Percentiles rank a stretch among this genome's conserved stretches.
Conservation (phyloP, 2,113 vertebrate genomes). For the Lucifuga dentata region DNA sequence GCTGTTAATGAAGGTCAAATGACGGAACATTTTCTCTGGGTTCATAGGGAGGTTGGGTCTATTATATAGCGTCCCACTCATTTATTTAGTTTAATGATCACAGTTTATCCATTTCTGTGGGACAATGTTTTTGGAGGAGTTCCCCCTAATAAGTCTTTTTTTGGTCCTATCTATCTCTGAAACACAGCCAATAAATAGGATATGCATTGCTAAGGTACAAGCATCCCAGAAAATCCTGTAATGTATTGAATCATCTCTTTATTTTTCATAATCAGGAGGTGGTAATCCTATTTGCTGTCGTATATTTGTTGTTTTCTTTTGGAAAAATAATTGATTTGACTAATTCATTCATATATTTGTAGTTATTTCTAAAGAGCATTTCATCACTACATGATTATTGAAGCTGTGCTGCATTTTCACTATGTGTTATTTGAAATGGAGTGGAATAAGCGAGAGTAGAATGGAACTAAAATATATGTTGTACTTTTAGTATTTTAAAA, state of each 20-base stretch:
- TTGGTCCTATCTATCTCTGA: constrained; percentile 30
- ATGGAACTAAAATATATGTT: no score
- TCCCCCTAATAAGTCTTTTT: constrained; percentile 69
- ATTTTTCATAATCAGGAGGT: constrained; percentile 60
- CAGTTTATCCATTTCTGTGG: constrained; percentile 44
- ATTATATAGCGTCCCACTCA: constrained; percentile 58
- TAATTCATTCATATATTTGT: constrained; percentile 32
- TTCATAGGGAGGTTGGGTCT: constrained; percentile 63
- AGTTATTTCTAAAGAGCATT: no score
- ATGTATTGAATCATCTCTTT: constrained; percentile 63
- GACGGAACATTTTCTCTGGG: constrained; percentile 58
- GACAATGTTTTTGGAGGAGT: constrained; percentile 63
- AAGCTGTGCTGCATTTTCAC: no score
- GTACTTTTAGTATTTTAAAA: no score
- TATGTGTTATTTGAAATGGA: no score
- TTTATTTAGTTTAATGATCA: constrained; percentile 69
- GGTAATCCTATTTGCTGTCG: constrained; percentile 52
- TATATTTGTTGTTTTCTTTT: constrained; percentile 18
- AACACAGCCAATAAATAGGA: constrained; percentile 48
- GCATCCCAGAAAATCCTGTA: constrained; percentile 46
- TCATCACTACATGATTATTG: no score
- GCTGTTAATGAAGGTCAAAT: constrained; percentile 80
- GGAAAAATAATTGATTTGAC: constrained; percentile 38
- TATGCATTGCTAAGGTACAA: constrained; percentile 36
- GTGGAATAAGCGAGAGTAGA: no score